These are phyloP conservation scores for Ethmia dodecea DNA, from an alignment of 2,888 invertebrate species.

Conservation along the genomic window DNA sequence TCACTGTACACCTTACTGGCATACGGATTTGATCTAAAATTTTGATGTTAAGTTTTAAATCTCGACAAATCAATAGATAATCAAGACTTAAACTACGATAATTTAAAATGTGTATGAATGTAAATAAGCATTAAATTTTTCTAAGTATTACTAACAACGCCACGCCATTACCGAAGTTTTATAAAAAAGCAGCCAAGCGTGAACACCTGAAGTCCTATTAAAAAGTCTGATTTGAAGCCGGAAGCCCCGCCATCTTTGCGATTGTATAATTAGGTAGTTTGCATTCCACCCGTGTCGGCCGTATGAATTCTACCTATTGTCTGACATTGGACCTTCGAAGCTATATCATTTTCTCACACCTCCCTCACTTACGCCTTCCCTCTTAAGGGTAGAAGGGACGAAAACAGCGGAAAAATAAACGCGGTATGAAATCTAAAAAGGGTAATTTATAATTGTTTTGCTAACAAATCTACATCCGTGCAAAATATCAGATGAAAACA, in stretches of 20 bases:
- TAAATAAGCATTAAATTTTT: no score
- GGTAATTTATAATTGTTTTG: constrained; percentile 21
- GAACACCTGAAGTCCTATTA: constrained; percentile 42
- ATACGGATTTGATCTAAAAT: no score
- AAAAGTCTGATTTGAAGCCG: constrained; percentile 28
- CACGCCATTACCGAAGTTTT: no score
- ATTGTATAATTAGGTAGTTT: constrained; percentile 69
- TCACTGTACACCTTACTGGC: no score
- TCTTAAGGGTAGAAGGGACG: constrained; percentile 29
- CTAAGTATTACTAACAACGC: no score
- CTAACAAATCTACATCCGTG: no score
- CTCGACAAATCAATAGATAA: no score
- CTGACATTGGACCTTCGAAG: constrained; percentile 74
- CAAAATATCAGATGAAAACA: no score
- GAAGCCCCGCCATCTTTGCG: constrained; percentile 58
- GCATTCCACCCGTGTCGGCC: constrained; percentile 57
- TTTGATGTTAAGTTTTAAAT: no score
- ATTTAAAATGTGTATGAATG: no score
- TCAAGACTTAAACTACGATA: no score
- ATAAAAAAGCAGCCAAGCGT: constrained; percentile 29
- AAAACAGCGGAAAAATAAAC: constrained; percentile 38
- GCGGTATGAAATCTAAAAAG: constrained; percentile 59
- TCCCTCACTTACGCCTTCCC: constrained; percentile 42
- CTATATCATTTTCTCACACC: constrained; percentile 73
- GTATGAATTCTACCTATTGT: constrained; percentile 77